These are phyloP conservation scores for Clupea harengus DNA, from an alignment of 2,113 vertebrate species.

Conservation along the genomic window DNA sequence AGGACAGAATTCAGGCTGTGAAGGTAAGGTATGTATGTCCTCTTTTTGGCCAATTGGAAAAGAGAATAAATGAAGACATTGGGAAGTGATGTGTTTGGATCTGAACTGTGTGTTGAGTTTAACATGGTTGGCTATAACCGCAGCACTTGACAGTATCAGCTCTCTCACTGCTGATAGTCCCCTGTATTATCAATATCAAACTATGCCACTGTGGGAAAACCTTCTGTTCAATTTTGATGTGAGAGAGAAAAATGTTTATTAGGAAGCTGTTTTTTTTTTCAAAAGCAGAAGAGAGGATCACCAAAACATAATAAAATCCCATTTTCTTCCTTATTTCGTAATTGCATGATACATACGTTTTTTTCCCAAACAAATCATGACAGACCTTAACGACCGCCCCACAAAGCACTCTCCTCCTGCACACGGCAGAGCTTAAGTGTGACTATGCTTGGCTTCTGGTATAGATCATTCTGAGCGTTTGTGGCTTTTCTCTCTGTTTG, in stretches of 20 bases:
- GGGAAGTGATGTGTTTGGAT: not conserved
- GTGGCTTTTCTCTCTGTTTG: not conserved
- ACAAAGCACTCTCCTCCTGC: not conserved
- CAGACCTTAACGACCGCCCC: not conserved
- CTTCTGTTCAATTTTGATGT: not conserved
- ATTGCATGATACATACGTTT: not conserved
- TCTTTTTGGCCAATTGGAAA: constrained; percentile 31
- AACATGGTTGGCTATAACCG: not conserved
- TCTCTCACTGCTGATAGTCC: not conserved
- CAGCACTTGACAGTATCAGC: not conserved
- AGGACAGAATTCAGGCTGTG: not conserved
- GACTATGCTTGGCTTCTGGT: not conserved
- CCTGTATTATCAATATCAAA: not conserved
- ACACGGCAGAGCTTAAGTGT: not conserved
- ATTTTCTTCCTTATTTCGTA: not conserved
- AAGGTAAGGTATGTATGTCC: constrained; percentile 62
- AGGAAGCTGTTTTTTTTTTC: not conserved
- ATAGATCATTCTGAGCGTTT: not conserved
- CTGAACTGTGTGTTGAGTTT: not conserved
- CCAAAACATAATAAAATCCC: not conserved
- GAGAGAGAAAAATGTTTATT: not conserved
- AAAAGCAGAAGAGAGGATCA: not conserved
- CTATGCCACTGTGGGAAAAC: not conserved
- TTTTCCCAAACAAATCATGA: not conserved
- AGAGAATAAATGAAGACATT: not conserved